phyloP scores from a whole-genome alignment of 2,888 invertebrate genomes.

The Protonemura montana region DNA sequence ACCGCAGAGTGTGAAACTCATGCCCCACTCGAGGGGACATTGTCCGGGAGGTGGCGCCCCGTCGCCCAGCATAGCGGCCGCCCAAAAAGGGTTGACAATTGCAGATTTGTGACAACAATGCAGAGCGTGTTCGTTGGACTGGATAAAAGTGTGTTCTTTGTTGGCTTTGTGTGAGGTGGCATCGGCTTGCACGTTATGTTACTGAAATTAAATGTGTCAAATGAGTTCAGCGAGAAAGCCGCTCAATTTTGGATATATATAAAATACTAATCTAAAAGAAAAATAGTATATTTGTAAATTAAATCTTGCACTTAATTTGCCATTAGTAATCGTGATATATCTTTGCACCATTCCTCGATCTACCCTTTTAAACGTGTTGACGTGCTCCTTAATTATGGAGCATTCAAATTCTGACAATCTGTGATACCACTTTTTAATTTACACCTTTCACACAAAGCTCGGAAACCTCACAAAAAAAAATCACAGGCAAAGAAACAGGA shows the following conservation, averaged over 20 bases:
- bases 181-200: neutral
- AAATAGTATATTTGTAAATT: too few species aligned
- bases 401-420: neutral
- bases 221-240: too few species aligned
- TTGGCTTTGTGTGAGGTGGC: neutral
- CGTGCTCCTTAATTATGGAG: neutral
- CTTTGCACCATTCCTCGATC: too few species aligned
- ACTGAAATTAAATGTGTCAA: too few species aligned
- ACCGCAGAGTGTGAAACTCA: neutral
- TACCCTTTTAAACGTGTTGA: too few species aligned
- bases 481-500: neutral
- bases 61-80: neutral
- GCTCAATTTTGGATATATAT: too few species aligned
- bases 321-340: too few species aligned
- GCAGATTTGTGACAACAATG: neutral
- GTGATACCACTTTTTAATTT: neutral
- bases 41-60: conserved; percentile 18
- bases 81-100: conserved; percentile 33
- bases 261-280: too few species aligned
- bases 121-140: neutral
- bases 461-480: neutral
- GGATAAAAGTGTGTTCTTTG: neutral
- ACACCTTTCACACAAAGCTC: conserved; percentile 1
- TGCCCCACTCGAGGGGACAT: conserved; percentile 17
- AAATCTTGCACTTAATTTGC: too few species aligned